phyloP scores from a whole-genome alignment of 1,140 invertebrate genomes.

The Pseudomyrmex concolor region DNA sequence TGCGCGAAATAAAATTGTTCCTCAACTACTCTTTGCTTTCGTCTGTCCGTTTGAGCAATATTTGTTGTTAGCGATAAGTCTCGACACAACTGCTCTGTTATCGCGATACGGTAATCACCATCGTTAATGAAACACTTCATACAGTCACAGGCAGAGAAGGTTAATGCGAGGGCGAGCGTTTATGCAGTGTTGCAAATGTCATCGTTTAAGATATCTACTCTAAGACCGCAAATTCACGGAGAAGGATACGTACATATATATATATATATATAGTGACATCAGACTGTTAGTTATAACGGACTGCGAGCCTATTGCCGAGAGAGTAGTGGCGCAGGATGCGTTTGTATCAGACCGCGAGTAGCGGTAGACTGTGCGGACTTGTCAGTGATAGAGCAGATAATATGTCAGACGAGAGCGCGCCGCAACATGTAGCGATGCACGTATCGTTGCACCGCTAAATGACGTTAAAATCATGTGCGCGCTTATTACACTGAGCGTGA shows the following conservation, averaged over 20 bases:
- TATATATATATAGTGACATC: conserved; percentile 21
- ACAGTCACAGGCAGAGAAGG: neutral
- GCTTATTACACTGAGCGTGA: neutral
- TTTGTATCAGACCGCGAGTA: conserved; percentile 34
- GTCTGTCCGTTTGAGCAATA: neutral
- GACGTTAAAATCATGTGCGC: conserved; percentile 20
- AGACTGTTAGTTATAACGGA: conserved; percentile 40
- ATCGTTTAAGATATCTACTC: conserved; percentile 58
- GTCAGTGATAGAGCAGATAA: conserved; percentile 51
- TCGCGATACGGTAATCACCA: conserved; percentile 32
- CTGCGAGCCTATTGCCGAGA: conserved; percentile 20
- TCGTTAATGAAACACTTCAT: conserved; percentile 45
- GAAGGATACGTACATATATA: neutral
- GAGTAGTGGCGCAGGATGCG: conserved; percentile 8
- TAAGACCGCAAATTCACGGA: conserved; percentile 50
- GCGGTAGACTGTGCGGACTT: neutral
- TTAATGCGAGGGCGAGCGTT: conserved; percentile 41
- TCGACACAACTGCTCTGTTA: conserved; percentile 11
- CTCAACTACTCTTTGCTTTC: neutral
- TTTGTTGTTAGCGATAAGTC: conserved; percentile 34
- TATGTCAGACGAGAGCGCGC: conserved; percentile 19
- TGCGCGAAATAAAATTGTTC: neutral
- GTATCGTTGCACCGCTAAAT: conserved; percentile 26
- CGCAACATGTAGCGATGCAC: neutral
- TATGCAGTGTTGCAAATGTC: conserved; percentile 43